Evolutionary conservation across 2,888 invertebrate genomes (phyloP), one percentile per base, ranked within the genome.

Genomic region (Horisme vitalbata): DNA sequence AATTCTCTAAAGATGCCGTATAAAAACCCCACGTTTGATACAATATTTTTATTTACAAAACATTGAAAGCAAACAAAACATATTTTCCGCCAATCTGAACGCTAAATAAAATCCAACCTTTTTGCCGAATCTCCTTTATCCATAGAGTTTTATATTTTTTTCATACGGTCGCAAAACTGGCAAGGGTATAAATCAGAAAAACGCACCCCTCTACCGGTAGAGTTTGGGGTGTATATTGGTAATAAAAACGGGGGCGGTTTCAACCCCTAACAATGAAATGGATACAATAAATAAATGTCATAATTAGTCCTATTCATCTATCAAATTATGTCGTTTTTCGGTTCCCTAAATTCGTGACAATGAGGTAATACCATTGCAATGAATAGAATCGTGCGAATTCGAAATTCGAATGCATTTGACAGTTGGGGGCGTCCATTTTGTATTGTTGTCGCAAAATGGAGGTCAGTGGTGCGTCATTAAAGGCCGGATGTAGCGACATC

Each of bases 221-320:
- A 69, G 59, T 65, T 71, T 68, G 58, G 79, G 82, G 80, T 68
- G 71, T 69, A 64, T 63, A 63, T 63, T 66, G 74, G 74, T 74
- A 76, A 80, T 80, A 80, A 79, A 79, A 80, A 74, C 71, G 67
- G 73, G 79, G 78, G 76, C 70, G 66, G 64, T 61, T 53, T 52
- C 67, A 56, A 56, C 65, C 70, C 47, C 72, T 67, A 53, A 62
- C 71, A 73, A 70, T 72, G 83, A 79, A 81, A 85, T 75, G 83
- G 81, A 83, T 82, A 85, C 84, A 84, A 84, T 83, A 85, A 83
- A 84, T 85, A 83, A 83, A 84, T 74, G 75, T 71, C 66, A 69
- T 84, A 85, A 86, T 87, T 86, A 86, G 75, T 74, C 73, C 72
- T 70, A 86, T 86, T 86, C 85, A 87, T 82, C 75, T 68, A 79